Percentiles rank a stretch among this genome's conserved stretches.
These are phyloP conservation scores for Megalops atlanticus DNA, from an alignment of 2,113 vertebrate genomes.

Conservation along the genomic window DNA sequence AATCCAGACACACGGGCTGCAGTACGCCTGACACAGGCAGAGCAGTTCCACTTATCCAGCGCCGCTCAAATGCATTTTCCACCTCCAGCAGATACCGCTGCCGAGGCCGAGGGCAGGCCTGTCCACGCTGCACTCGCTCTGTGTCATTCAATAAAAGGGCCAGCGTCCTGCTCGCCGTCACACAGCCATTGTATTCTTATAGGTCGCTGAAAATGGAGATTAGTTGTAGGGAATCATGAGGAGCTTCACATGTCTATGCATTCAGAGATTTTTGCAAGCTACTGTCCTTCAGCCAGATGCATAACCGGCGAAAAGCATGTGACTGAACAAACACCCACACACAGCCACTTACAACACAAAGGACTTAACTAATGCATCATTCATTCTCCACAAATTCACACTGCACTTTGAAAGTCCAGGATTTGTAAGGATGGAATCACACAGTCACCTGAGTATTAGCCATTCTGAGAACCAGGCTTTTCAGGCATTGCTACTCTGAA, in stretches of 20 bases:
- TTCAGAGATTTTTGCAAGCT: not conserved
- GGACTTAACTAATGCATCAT: too few species aligned
- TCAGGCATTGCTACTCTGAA: not conserved
- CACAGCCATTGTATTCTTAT: not conserved
- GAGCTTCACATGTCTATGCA: not conserved
- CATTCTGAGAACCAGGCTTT: too few species aligned
- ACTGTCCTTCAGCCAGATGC: not conserved
- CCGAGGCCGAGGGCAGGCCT: not conserved
- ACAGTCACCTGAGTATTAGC: too few species aligned
- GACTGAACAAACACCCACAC: too few species aligned
- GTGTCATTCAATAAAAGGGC: not conserved
- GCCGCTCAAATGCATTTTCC: not conserved
- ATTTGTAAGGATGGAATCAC: too few species aligned
- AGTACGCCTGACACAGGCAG: not conserved
- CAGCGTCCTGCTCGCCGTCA: not conserved
- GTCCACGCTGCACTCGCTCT: not conserved
- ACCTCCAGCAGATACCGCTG: not conserved
- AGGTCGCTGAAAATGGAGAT: not conserved
- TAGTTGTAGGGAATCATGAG: constrained; percentile 11
- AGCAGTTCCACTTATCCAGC: not conserved
- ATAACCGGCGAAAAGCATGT: not conserved
- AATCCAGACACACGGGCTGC: not conserved
- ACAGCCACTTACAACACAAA: too few species aligned
- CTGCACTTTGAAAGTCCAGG: not conserved
- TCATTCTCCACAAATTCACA: not conserved